These are phyloP conservation scores for Pseudolycoriella hygida DNA, from an alignment of 2,888 invertebrate species.

Conservation along the genomic window DNA sequence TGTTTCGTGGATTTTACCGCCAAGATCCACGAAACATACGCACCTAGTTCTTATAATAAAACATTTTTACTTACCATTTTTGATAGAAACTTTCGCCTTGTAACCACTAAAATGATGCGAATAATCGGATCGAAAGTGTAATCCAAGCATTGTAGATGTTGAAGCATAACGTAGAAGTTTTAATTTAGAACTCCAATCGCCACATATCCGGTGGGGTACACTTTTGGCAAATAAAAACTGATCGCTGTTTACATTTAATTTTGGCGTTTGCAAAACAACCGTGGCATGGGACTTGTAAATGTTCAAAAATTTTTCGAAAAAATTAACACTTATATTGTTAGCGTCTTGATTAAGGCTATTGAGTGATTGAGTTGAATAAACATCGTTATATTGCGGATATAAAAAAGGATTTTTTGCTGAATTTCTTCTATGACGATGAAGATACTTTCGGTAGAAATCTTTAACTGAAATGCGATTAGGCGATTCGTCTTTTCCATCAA, in stretches of 20 bases:
- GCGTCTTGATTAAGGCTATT: background rate
- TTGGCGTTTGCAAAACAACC: slow-evolving; percentile 3
- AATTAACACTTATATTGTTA: slow-evolving; percentile 1
- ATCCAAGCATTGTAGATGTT: slow-evolving; percentile 37
- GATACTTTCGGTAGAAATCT: slow-evolving; percentile 1
- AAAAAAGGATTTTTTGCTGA: background rate
- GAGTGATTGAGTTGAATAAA: background rate
- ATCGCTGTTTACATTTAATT: background rate
- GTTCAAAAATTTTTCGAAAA: slow-evolving; percentile 6
- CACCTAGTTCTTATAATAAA: no score
- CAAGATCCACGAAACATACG: no score
- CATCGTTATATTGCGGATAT: background rate
- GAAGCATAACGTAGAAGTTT: slow-evolving; percentile 54
- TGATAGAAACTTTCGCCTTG: slow-evolving; percentile 50
- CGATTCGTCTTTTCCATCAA: slow-evolving; percentile 24
- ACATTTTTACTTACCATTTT: slow-evolving; percentile 61
- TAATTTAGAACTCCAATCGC: slow-evolving; percentile 62
- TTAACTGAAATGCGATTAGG: background rate
- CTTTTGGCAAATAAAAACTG: background rate
- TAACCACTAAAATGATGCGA: slow-evolving; percentile 60
- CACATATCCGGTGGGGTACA: slow-evolving; percentile 41
- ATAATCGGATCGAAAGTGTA: slow-evolving; percentile 59
- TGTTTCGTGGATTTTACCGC: no score
- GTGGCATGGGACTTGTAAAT: slow-evolving; percentile 3
- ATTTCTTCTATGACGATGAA: background rate